These are phyloP conservation scores for Nannospalax galili DNA, from an alignment of 2,113 vertebrate species.

Conservation along the genomic window DNA sequence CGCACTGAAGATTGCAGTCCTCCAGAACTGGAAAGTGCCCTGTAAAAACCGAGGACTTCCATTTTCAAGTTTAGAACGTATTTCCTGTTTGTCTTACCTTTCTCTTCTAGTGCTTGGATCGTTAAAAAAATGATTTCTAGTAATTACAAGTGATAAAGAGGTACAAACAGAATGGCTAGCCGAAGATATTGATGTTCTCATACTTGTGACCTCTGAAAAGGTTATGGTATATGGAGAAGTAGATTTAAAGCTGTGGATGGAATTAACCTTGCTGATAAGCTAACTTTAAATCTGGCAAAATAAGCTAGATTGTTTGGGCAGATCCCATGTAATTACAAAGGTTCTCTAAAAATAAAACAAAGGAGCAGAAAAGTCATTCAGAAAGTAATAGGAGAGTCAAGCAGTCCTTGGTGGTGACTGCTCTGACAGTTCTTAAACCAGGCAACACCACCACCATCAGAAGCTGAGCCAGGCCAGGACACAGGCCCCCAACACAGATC, in stretches of 20 bases:
- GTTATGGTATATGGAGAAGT: background rate
- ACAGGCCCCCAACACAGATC: background rate
- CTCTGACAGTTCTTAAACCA: background rate
- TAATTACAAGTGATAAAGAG: background rate
- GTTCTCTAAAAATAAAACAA: background rate
- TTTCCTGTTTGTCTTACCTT: background rate
- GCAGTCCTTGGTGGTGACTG: background rate
- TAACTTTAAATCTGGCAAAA: background rate
- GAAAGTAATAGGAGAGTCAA: background rate
- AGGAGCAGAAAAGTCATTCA: background rate
- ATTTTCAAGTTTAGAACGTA: background rate
- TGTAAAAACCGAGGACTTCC: background rate
- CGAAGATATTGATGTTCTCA: background rate
- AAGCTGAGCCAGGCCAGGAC: background rate
- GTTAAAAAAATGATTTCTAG: background rate
- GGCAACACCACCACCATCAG: background rate
- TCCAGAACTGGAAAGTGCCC: background rate
- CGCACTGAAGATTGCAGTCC: background rate
- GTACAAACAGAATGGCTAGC: background rate
- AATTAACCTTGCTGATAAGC: background rate
- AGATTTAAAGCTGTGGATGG: background rate
- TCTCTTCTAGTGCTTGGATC: background rate
- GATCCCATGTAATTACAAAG: background rate
- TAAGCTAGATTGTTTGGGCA: background rate
- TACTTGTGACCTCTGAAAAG: background rate